These are phyloP conservation scores for Cheilosia grossa DNA, from an alignment of 2,888 invertebrate species.

Conservation along the genomic window DNA sequence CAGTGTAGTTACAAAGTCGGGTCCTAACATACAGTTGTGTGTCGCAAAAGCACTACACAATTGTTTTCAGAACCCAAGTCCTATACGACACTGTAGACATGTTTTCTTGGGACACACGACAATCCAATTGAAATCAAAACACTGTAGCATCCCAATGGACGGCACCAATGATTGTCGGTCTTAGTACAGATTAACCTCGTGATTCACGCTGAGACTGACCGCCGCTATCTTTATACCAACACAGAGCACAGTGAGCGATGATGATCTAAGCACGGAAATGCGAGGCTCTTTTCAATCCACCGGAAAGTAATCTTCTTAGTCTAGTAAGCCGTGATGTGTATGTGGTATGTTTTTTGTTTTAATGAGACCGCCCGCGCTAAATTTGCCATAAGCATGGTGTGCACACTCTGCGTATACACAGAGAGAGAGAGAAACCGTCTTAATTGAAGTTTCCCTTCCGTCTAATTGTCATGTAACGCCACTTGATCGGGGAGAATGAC, in stretches of 20 bases:
- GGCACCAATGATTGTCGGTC: constrained; percentile 45
- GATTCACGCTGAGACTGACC: constrained; percentile 51
- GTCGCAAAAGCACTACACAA: too few relatives aligned
- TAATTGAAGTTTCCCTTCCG: constrained; percentile 76
- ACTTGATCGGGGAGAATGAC: constrained; percentile 66
- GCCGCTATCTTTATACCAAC: constrained; percentile 6
- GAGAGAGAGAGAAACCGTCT: constrained; percentile 12
- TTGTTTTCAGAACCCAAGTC: too few relatives aligned
- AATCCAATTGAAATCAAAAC: constrained; percentile 46
- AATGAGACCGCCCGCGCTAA: constrained; percentile 70
- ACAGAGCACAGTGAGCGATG: constrained; percentile 20
- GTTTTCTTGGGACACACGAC: background rate
- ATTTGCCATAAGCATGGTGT: constrained; percentile 32
- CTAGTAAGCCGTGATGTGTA: constrained; percentile 35
- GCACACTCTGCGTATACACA: constrained; percentile 7
- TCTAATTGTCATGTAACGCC: constrained; percentile 73
- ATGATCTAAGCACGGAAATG: constrained; percentile 72
- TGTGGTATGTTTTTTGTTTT: constrained; percentile 43
- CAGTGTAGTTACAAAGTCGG: too few relatives aligned
- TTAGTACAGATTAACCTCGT: constrained; percentile 41
- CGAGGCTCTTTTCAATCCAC: constrained; percentile 58
- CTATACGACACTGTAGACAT: background rate
- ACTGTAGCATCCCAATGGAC: constrained; percentile 11
- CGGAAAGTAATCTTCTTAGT: constrained; percentile 62
- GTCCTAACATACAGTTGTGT: too few relatives aligned